Evolutionary conservation across 2,888 invertebrate genomes (phyloP), one percentile per base, ranked within the genome.

Genomic region (Napeogenes inachia): DNA sequence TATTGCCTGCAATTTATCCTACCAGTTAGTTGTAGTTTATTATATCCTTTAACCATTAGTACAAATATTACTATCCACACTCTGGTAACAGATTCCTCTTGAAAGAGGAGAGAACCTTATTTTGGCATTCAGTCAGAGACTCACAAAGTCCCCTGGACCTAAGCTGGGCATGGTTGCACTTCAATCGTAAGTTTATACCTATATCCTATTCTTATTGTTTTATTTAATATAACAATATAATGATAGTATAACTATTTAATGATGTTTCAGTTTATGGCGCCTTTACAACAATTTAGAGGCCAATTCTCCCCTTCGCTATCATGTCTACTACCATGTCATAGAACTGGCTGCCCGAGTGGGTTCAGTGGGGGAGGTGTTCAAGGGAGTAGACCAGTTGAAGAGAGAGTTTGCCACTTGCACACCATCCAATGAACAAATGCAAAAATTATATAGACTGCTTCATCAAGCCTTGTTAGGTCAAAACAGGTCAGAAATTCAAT

Each of bases 211-310:
- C 8, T 10, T 10, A 42, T 3, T 35, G 3, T 42, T 42, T 42
- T 3, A 10, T 12, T 3, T 42, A 8, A 2, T 42, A 42, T 21
- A 30, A 30, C 42, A 47, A 50, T 57, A 47, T 12, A 53, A 45
- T 4, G 13, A 35, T 42, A 42, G 13, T 56, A n/a, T 38, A 32
- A 10, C 13, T 42, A 38, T 42, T 47, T 46, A 13, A 12, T 45
- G 13, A 12, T 33, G 8, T 91, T 92, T 59, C 78, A 97, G 97
- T 59, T 88, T 99, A 68, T 97, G 97, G 94, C 93, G 98, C 64
- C 86, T 99, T 60, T 99, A 98, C 81, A 97, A 98, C 85, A 98
- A 98, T 56, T 88, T 99, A 71, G 96, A 96, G 73, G 94, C 95
- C 66, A 93, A 94, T 70, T 96, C 96, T 1, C 94, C 96, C 0